Base-by-base conservation (phyloP, 1,140 invertebrate genomes). In the Brachystomella parvula region DNA sequence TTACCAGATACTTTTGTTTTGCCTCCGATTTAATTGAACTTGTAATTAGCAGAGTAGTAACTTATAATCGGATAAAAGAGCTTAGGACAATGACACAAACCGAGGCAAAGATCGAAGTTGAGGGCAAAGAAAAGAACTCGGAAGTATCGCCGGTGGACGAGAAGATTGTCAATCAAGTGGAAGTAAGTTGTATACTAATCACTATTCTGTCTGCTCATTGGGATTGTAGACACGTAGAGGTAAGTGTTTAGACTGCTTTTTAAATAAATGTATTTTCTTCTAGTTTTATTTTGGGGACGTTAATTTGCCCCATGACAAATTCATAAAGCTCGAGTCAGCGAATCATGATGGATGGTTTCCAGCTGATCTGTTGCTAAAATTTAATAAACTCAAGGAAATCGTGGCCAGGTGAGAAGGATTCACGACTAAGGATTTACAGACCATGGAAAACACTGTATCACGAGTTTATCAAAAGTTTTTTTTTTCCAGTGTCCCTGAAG, bases 201-300 rank as follows among this genome's bases (percentile, higher is more conserved):
- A n/a, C n/a, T n/a, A n/a, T n/a, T n/a, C n/a, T n/a, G n/a, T n/a
- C n/a, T n/a, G n/a, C n/a, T n/a, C n/a, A n/a, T n/a, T n/a, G n/a
- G n/a, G n/a, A n/a, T n/a, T n/a, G n/a, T n/a, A 53, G 49, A 19
- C 6, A 9, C 35, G 6, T 39, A 39, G 6, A 39, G 6, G 6
- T 39, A 9, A 39, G 35, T 35, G 6, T 61, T 31, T 30, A 61
- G 26, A n/a, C n/a, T n/a, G n/a, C n/a, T n/a, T n/a, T n/a, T n/a
- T n/a, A n/a, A n/a, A n/a, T 19, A 47, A 17, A 32, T 58, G 17
- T 39, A 47, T 57, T 65, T 63, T 12, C 58, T 39, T 49, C 17
- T 29, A 73, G 69, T 73, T 63, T 56, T 73, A 73, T 53, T 73
- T 73, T 60, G 71, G 71, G 2, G 68, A 73, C 60, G 67, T 59